These are phyloP conservation scores for Epinotia bilunana DNA, from an alignment of 2,888 invertebrate species.

Conservation along the genomic window DNA sequence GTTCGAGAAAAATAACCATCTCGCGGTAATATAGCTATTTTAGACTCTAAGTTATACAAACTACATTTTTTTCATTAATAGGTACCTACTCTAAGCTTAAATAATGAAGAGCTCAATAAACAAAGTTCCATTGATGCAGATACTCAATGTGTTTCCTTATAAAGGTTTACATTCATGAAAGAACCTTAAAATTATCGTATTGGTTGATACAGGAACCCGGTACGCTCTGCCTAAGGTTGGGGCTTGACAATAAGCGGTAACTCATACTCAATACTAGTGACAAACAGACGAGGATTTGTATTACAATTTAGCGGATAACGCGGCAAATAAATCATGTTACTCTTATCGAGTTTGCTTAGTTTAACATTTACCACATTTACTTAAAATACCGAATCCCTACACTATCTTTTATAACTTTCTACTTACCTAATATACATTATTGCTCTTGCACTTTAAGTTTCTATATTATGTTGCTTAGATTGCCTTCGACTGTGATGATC, in stretches of 20 bases:
- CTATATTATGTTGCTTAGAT: too few relatives aligned
- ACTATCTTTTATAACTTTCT: too few relatives aligned
- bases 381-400: too few relatives aligned
- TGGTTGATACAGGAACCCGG: constrained; percentile 38
- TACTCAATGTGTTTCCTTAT: constrained; percentile 23
- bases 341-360: too few relatives aligned
- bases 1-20: too few relatives aligned
- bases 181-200: constrained; percentile 42
- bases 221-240: constrained; percentile 29
- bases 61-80: too few relatives aligned
- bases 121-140: constrained; percentile 20
- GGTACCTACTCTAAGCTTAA: neutral
- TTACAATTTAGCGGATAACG: neutral
- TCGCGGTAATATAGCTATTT: too few relatives aligned
- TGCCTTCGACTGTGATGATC: neutral
- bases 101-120: neutral
- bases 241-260: constrained; percentile 14
- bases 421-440: too few relatives aligned
- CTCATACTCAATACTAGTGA: neutral
- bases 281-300: neutral
- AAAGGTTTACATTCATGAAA: constrained; percentile 41
- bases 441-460: too few relatives aligned
- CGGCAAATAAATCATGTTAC: neutral
- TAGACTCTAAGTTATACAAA: too few relatives aligned
- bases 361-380: too few relatives aligned